Evolutionary conservation across 92 coral and sea anemone genomes (phyloP), one percentile per base, ranked within the genome.

Genomic region (Porites lobata): DNA sequence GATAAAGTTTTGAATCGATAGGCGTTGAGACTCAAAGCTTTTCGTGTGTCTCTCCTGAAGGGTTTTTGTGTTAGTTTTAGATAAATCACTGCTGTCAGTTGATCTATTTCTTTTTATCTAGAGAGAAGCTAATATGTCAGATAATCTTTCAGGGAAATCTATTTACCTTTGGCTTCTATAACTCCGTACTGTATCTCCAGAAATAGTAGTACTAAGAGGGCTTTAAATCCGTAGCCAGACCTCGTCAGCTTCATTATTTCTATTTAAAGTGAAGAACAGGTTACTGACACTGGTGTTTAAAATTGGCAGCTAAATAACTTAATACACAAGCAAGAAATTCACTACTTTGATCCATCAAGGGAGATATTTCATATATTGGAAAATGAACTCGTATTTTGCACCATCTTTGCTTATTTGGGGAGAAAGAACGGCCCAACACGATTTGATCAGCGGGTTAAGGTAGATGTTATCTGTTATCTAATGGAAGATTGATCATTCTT

Each of bases 131-230:
- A 29, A 29, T 6, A 6, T 13, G 2, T 38, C 68, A 70, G 86
- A 57, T 47, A n/a, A 56, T 57, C 47, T 38, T 38, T 38, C 5
- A 38, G 47, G 6, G 47, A 71, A 71, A 71, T 69, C 1, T 63
- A 83, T 21, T 84, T 84, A 84, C 87, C 79, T 74, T 84, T 84
- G 9, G 80, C 87, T 14, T 84, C 78, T 29, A 72, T 50, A 19
- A 73, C 22, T 22, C 81, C 80, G 64, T 74, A 53, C 29, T 65
- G 80, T 63, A 84, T 54, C 18, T 63, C 80, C 21, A 74, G 66
- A 52, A 24, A 84, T 17, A 84, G 14, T 18, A 84, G 50, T 50
- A 84, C n/a, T 2, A 84, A 75, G 12, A 84, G 80, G 8, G 52
- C 73, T 53, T 84, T 84, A 50, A 65, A 19, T 26, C 87, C 74